phyloP scores from a whole-genome alignment of 2,888 invertebrate genomes.

The Pediacus dermestoides region DNA sequence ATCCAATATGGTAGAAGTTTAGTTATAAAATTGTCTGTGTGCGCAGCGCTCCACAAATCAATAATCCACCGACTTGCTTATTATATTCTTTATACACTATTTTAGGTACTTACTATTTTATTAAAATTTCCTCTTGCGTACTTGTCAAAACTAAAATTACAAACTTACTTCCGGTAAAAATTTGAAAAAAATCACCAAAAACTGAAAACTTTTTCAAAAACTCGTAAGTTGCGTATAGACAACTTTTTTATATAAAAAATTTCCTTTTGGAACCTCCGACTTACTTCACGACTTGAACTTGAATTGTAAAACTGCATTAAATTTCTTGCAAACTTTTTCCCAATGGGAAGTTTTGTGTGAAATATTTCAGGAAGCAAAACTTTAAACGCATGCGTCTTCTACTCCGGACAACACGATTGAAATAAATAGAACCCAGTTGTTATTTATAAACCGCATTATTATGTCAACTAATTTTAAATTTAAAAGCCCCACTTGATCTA shows the following conservation, averaged over 20 bases:
- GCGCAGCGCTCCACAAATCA: constrained; percentile 34
- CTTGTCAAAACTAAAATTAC: no score
- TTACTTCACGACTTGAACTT: constrained; percentile 7
- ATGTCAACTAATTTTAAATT: constrained; percentile 32
- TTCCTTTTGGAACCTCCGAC: constrained; percentile 6
- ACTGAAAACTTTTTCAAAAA: no score
- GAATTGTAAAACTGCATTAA: constrained; percentile 16
- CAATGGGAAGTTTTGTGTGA: constrained; percentile 18
- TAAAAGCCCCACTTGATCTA: no score
- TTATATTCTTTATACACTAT: constrained; percentile 20
- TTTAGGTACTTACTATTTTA: constrained; percentile 5
- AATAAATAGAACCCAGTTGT: constrained; percentile 28
- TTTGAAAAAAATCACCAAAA: no score
- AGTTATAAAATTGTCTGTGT: constrained; percentile 22
- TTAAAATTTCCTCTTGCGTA: no score
- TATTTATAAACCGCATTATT: constrained; percentile 34
- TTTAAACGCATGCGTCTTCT: constrained; percentile 29
- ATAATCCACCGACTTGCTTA: constrained; percentile 27
- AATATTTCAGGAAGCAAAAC: constrained; percentile 33
- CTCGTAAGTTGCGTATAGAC: no score
- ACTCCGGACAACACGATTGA: no score
- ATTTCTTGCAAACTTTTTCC: constrained; percentile 24
- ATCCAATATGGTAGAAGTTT: constrained; percentile 40
- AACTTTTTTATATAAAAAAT: no score
- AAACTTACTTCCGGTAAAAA: no score